These are phyloP conservation scores for Eupithecia centaureata DNA, from an alignment of 2,888 invertebrate species.

Conservation along the genomic window DNA sequence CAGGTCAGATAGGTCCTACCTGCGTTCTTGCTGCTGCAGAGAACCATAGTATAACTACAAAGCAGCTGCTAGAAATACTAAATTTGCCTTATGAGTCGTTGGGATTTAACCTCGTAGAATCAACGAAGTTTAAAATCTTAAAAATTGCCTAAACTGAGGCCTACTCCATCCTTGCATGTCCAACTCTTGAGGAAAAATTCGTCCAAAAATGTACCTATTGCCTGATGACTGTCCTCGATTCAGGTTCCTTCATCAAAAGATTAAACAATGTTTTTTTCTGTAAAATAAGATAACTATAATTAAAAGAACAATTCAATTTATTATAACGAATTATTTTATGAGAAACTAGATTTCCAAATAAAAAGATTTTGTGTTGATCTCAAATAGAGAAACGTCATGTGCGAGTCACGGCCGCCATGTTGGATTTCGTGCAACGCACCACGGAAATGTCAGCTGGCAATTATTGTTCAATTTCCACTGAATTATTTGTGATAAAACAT, in stretches of 20 bases:
- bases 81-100: neutral
- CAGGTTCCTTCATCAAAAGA: neutral
- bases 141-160: neutral
- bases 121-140: neutral
- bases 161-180: neutral
- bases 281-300: neutral
- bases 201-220: neutral
- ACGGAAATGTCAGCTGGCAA: slow-evolving; percentile 84
- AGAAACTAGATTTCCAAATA: neutral
- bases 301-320: neutral
- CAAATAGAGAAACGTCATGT: slow-evolving; percentile 72
- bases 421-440: slow-evolving; percentile 83
- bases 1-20: neutral
- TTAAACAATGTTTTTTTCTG: neutral
- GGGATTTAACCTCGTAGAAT: neutral
- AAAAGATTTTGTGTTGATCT: slow-evolving; percentile 47
- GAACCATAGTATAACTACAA: neutral
- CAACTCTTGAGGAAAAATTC: slow-evolving; percentile 1
- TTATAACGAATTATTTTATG: neutral
- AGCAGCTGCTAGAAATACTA: neutral
- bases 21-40: neutral
- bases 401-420: slow-evolving; percentile 80
- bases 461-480: slow-evolving; percentile 69
- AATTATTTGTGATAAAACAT: slow-evolving; percentile 68
- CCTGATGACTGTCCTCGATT: neutral